These are phyloP conservation scores for Caenorhabditis macrosperma DNA, from an alignment of 2,888 invertebrate species.

Conservation along the genomic window DNA sequence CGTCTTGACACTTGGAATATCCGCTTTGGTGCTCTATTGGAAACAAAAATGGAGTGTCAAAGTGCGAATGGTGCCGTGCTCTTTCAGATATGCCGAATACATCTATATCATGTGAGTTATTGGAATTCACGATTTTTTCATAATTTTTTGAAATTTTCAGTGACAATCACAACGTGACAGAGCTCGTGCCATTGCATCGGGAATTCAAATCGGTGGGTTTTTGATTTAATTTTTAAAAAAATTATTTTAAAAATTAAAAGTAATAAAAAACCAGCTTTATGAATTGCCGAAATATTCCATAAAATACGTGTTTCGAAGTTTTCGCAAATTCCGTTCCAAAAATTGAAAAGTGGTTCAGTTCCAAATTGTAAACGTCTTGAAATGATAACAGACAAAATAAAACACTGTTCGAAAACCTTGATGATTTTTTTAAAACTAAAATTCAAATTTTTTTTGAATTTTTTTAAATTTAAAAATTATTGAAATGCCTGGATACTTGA, in stretches of 20 bases:
- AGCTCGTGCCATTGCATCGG: conserved; percentile 40
- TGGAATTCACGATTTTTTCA: too few species aligned
- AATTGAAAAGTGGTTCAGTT: too few species aligned
- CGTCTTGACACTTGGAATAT: conserved; percentile 73
- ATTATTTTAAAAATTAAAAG: not conserved
- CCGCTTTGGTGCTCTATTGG: conserved; percentile 78
- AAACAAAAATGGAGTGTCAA: conserved; percentile 67
- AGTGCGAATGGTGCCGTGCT: conserved; percentile 64
- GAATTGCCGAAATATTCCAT: not conserved
- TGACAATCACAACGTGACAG: conserved; percentile 63
- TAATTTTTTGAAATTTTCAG: conserved; percentile 56
- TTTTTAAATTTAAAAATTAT: too few species aligned
- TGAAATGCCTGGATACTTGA: not conserved
- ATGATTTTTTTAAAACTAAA: too few species aligned
- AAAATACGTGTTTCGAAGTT: too few species aligned
- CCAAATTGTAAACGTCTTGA: too few species aligned
- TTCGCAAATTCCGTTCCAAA: too few species aligned
- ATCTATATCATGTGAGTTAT: conserved; percentile 72
- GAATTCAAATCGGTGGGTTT: conserved; percentile 23
- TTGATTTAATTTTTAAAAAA: not conserved
- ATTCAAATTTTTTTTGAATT: too few species aligned
- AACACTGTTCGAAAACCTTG: too few species aligned
- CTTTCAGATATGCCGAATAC: conserved; percentile 71
- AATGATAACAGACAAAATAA: too few species aligned
- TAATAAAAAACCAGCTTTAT: too few species aligned